Conservation (phyloP, 2,797 vertebrate species). For the Pteronotus mesoamericanus region DNA sequence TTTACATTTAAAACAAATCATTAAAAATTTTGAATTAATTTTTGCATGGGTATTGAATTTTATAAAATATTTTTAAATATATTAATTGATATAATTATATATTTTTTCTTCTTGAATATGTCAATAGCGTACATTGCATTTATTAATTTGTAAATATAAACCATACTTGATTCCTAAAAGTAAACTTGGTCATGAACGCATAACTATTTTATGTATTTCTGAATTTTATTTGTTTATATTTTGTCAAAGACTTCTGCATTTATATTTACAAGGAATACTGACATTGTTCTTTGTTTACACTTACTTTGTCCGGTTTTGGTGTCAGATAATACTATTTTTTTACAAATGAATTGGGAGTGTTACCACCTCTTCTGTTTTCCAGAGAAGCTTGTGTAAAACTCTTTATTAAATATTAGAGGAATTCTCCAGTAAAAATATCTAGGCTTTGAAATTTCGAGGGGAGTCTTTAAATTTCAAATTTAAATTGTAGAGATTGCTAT, state of each 20-base stretch:
- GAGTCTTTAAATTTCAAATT: not conserved
- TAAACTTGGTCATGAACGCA: not conserved
- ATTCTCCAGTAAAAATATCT: not conserved
- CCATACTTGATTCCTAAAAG: not conserved
- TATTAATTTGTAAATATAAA: not conserved
- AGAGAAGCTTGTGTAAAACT: not conserved
- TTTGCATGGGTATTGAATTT: not conserved
- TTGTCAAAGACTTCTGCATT: not conserved
- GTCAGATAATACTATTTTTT: not conserved
- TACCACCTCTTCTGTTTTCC: not conserved
- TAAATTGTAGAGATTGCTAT: not conserved
- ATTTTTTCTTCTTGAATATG: not conserved
- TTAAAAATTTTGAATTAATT: not conserved
- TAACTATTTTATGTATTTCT: not conserved
- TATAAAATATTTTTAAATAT: not conserved
- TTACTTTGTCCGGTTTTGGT: not conserved
- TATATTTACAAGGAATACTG: not conserved
- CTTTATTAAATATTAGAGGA: not conserved
- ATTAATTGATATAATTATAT: not conserved
- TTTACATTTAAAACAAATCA: not conserved
- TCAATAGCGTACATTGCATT: not conserved
- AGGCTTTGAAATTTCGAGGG: rapidly evolving
- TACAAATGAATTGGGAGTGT: not conserved
- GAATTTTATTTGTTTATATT: not conserved
- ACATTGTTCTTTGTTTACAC: not conserved